These are phyloP conservation scores for Penaeus chinensis DNA, from an alignment of 1,140 invertebrate genomes.

Conservation along the genomic window DNA sequence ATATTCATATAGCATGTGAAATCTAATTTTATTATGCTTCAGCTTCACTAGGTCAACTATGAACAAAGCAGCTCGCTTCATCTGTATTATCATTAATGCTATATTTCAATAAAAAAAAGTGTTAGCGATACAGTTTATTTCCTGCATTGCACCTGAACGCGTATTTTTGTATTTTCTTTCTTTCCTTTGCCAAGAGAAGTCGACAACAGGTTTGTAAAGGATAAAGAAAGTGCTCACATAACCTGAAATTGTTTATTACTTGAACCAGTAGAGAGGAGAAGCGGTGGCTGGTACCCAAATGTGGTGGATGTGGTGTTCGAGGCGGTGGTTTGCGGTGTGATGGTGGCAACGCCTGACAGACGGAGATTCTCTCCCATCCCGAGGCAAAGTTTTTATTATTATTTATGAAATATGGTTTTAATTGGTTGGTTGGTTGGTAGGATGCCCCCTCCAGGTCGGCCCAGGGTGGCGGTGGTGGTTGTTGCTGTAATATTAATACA, in stretches of 20 bases:
- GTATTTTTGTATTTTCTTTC: no score
- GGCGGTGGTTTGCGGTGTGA: conserved; percentile 21
- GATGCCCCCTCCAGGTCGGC: conserved; percentile 29
- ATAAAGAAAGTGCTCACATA: conserved; percentile 4
- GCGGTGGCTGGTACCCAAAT: conserved; percentile 60
- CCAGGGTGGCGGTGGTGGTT: not conserved
- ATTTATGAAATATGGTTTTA: no score
- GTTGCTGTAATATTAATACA: not conserved
- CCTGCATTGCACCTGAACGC: no score
- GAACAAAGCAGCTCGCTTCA: no score
- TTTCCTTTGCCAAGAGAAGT: not conserved
- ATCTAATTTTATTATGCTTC: no score
- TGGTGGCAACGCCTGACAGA: conserved; percentile 32
- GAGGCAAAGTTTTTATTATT: no score
- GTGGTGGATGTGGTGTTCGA: conserved; percentile 49
- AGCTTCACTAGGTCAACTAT: no score
- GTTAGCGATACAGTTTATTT: no score
- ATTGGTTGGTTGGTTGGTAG: conserved; percentile 29
- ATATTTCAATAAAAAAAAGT: no score
- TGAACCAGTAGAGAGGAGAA: conserved; percentile 58
- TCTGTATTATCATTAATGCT: no score
- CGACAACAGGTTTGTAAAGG: not conserved
- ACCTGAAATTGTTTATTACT: conserved; percentile 61
- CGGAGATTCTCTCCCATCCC: not conserved
- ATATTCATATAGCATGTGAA: no score